Base-by-base conservation (phyloP, 2,888 invertebrate genomes). In the Dexiosoma caninum region DNA sequence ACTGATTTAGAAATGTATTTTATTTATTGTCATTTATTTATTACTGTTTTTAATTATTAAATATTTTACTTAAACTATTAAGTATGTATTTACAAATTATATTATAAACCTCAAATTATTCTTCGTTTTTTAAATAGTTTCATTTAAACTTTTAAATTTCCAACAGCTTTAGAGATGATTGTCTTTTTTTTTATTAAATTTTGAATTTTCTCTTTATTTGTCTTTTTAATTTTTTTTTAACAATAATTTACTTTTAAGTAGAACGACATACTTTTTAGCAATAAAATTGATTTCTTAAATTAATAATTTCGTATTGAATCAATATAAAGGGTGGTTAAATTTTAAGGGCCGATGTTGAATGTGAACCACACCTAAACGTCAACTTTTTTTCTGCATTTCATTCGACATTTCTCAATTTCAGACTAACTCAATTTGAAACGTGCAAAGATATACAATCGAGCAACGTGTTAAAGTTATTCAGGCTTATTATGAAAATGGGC, bases 61-160 rank as follows among this genome's bases (percentile, higher is more conserved):
- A 46, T 84, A 79, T 84, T 83, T 85, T 86, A 86, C 89, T 89
- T 89, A 89, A 86, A 84, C 89, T 89, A 89, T 89, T 89, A 89
- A 89, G 89, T 89, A 89, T 89, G 89, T 89, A 89, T 89, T 87
- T 89, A 86, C 89, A 86, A 84, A 85, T 83, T 86, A 85, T 85
- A 37, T 71, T 60, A 53, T 67, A 42, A 75, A 67, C 23, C 16
- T 46, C 49, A 64, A 46, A 57, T 40, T 12, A 12, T 37, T 44
- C 12, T 12, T 40, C 14, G 32, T n/a, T 51, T 46, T 44, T n/a
- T 23, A 21, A 12, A 30, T 16, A 19, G 10, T 55, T 69, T 55
- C 4, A 30, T 14, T 2, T 16, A 7, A 46, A 49, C 19, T 70
- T 37, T 23, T 10, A 12, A 46, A 49, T n/a, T 44, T 62, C 3